Evolutionary conservation across 2,888 invertebrate species (phyloP).

Genomic region (Apodemia mormo): DNA sequence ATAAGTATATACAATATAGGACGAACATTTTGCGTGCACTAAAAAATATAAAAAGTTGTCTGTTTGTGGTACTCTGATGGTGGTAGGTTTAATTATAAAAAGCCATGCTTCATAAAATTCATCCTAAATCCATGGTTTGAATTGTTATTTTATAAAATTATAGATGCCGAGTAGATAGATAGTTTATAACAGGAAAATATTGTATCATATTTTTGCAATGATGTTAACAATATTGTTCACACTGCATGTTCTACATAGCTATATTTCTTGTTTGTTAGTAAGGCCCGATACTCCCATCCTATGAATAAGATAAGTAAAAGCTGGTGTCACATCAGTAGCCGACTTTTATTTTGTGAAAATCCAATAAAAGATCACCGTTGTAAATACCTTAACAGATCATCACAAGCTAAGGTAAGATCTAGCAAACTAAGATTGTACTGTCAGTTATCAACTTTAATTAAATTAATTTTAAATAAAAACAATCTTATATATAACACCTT

Average conservation of each 20-base stretch:
- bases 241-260: not conserved
- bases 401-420: too few species aligned
- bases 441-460: too few species aligned
- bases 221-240: not conserved
- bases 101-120: not conserved
- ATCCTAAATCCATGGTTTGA: slow-evolving; percentile 7
- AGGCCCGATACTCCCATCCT: not conserved
- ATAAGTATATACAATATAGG: slow-evolving; percentile 1
- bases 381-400: too few species aligned
- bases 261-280: not conserved
- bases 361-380: too few species aligned
- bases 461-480: too few species aligned
- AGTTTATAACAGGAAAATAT: not conserved
- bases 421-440: too few species aligned
- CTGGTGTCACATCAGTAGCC: not conserved
- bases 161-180: not conserved
- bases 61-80: slow-evolving; percentile 12
- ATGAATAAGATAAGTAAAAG: not conserved
- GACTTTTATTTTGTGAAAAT: too few species aligned
- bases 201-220: not conserved
- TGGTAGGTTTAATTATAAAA: slow-evolving; percentile 12
- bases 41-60: slow-evolving; percentile 9
- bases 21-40: slow-evolving; percentile 10
- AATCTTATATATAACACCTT: too few species aligned
- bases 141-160: slow-evolving; percentile 9